Evolutionary conservation across 2,797 vertebrate species (phyloP).

Genomic region (Luscinia luscinia): DNA sequence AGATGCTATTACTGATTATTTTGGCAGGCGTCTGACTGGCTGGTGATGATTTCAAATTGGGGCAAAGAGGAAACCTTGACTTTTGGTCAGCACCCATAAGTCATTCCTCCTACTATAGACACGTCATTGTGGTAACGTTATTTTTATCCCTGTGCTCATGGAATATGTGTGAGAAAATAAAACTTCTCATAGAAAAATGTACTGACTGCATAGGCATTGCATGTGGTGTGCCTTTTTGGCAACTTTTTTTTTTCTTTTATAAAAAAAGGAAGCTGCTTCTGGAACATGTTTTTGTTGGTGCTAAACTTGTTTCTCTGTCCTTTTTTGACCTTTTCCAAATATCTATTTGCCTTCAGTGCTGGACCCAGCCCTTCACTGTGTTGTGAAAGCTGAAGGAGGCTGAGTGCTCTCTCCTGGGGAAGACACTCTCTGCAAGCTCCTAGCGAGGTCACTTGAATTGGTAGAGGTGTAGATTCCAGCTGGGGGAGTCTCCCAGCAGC

Average conservation of each 20-base stretch:
- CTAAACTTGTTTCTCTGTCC: slow-evolving; percentile 48
- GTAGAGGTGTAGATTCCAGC: not conserved
- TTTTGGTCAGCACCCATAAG: slow-evolving; percentile 35
- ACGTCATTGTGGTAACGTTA: slow-evolving; percentile 48
- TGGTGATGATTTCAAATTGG: slow-evolving; percentile 15
- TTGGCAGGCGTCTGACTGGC: slow-evolving; percentile 31
- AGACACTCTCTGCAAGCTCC: not conserved
- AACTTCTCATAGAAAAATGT: slow-evolving; percentile 22
- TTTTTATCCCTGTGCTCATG: not conserved
- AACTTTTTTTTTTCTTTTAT: not conserved
- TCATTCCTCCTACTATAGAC: slow-evolving; percentile 31
- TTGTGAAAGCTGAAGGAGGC: slow-evolving; percentile 21
- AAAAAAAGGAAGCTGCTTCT: not conserved
- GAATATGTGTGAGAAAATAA: slow-evolving; percentile 34
- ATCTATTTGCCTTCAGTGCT: slow-evolving; percentile 1
- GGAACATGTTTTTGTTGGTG: not conserved
- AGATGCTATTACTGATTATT: not conserved
- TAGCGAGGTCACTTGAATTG: not conserved
- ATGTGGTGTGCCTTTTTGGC: not conserved
- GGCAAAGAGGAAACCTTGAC: slow-evolving; percentile 45
- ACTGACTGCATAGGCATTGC: not conserved
- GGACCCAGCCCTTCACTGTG: not conserved
- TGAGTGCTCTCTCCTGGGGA: not conserved
- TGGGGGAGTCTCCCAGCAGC: not conserved
- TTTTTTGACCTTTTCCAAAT: slow-evolving; percentile 57